Evolutionary conservation across 2,888 invertebrate species (phyloP), one percentile per base, ranked within the genome.

Genomic region (Amphipyra tragopoginis): DNA sequence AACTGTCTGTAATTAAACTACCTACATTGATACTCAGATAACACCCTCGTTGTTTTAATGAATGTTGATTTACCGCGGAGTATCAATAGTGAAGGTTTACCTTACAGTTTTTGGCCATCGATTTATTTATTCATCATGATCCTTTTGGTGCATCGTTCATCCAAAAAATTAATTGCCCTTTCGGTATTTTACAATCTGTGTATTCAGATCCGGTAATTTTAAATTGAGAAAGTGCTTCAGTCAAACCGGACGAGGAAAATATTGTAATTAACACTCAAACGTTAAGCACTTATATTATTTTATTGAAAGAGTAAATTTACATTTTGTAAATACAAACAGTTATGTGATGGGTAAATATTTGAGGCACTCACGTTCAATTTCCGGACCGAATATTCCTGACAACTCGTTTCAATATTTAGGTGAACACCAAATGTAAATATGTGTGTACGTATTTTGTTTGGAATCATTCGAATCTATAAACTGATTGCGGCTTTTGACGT

Each of bases 331-430:
- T 65, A 65, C 50, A 71, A 79, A 63, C 59, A 55, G 49, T 44
- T 72, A 65, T 72, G 62, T 66, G 74, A 63, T 58, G 71, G 62
- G 71, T 77, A 77, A 82, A 82, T 83, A 77, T 79, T 82, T 78
- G 67, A 72, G 49, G 72, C 74, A 75, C 67, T 79, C 80, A 62
- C 67, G 76, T 77, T 78, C 76, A 80, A 82, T 84, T 83, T 85
- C 83, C 82, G 78, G 72, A 60, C 56, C 14, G 75, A 64, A 75
- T 63, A 82, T 82, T 69, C 63, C 73, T 79, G 76, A 70, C 75
- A 73, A 69, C 66, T 75, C 72, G 75, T 71, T 77, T 64, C 68
- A 84, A 81, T 80, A 80, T 84, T 83, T 77, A 80, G 68, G 54
- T 74, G 60, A 62, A 59, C 63, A 68, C 69, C 68, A 62, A 72